These are phyloP conservation scores for Pitangus sulphuratus DNA, from an alignment of 2,797 vertebrate genomes.

Conservation along the genomic window DNA sequence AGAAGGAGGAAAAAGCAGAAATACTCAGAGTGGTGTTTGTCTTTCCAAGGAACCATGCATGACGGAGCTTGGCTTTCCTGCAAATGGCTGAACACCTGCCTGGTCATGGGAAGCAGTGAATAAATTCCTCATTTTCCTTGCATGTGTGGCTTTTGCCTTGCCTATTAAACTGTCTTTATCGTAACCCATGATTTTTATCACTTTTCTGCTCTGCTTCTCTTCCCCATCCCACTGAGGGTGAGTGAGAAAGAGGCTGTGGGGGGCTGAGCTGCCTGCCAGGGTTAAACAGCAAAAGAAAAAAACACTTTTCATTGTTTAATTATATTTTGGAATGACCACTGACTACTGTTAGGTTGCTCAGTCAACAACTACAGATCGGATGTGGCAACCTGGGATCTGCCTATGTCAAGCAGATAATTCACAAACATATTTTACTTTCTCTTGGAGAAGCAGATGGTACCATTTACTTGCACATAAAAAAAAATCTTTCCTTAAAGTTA, in stretches of 20 bases:
- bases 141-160: accelerated
- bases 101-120: background rate
- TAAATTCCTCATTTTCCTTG: background rate
- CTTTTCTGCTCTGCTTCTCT: background rate
- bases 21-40: accelerated
- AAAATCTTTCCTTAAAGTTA: background rate
- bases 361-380: background rate
- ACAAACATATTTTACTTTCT: background rate
- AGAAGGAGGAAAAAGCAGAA: background rate
- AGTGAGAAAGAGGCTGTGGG: accelerated
- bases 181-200: background rate
- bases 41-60: accelerated
- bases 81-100: background rate
- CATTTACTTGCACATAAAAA: background rate
- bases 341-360: background rate
- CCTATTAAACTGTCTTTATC: background rate
- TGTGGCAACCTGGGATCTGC: background rate
- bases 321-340: background rate
- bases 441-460: background rate
- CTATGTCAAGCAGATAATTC: background rate
- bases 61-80: background rate
- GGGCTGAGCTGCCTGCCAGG: background rate
- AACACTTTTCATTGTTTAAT: background rate
- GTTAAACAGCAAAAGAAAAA: background rate
- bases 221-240: background rate